phyloP scores from a whole-genome alignment of 2,888 invertebrate genomes.

The Teleiodes luculella region DNA sequence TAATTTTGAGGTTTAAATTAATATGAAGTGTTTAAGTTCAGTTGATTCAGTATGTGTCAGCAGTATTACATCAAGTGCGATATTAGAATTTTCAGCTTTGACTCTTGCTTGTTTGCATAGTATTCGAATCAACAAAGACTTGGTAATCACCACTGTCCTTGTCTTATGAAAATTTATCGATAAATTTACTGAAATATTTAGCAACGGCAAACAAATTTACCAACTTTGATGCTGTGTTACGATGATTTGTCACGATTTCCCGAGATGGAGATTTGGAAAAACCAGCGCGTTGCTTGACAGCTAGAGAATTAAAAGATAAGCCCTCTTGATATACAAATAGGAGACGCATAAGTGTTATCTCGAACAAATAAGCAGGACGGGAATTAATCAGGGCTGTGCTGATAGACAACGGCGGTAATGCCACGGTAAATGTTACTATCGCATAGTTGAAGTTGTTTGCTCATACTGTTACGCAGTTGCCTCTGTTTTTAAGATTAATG shows the following conservation, averaged over 20 bases:
- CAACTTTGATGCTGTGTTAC: not conserved
- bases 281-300: slow-evolving; percentile 57
- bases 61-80: too few relatives aligned
- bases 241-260: slow-evolving; percentile 9
- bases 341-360: slow-evolving; percentile 67
- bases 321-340: slow-evolving; percentile 66
- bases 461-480: slow-evolving; percentile 52
- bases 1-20: too few relatives aligned
- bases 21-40: too few relatives aligned
- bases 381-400: slow-evolving; percentile 68
- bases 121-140: too few relatives aligned
- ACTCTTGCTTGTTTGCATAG: too few relatives aligned
- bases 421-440: slow-evolving; percentile 69
- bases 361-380: slow-evolving; percentile 64
- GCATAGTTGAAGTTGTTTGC: slow-evolving; percentile 49
- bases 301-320: slow-evolving; percentile 77
- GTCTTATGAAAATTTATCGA: too few relatives aligned
- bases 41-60: too few relatives aligned
- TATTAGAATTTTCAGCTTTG: too few relatives aligned
- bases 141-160: too few relatives aligned
- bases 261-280: slow-evolving; percentile 36
- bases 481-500: slow-evolving; percentile 44
- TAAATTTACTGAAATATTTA: too few relatives aligned
- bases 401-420: slow-evolving; percentile 70
- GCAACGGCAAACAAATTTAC: too few relatives aligned